These are phyloP conservation scores for Cephus spinipes DNA, from an alignment of 2,888 invertebrate genomes.

Conservation along the genomic window DNA sequence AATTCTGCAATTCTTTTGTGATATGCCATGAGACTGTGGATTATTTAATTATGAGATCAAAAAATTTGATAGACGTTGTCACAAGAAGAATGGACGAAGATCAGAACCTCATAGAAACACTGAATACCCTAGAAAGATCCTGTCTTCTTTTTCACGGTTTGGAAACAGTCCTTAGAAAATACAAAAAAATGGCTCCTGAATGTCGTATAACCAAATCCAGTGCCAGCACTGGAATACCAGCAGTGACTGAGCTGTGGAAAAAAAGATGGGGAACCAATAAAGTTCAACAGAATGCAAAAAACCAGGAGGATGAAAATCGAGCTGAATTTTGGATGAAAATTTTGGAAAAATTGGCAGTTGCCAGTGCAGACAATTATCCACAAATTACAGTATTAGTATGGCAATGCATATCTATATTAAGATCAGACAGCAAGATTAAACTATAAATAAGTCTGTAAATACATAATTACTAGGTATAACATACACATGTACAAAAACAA, in stretches of 20 bases:
- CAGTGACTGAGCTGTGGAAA: constrained; percentile 14
- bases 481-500: too few species aligned
- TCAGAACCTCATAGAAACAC: not conserved
- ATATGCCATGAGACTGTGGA: constrained; percentile 27
- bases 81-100: not conserved
- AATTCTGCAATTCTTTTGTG: constrained; percentile 31
- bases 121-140: constrained; percentile 6
- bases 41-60: constrained; percentile 9
- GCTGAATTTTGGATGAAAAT: constrained; percentile 8
- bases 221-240: constrained; percentile 4
- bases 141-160: constrained; percentile 17
- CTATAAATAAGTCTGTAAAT: too few species aligned
- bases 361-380: constrained; percentile 11
- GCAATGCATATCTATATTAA: constrained; percentile 18
- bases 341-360: constrained; percentile 15
- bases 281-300: not conserved
- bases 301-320: not conserved
- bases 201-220: not conserved
- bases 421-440: not conserved
- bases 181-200: constrained; percentile 1
- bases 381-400: constrained; percentile 11
- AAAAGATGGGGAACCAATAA: constrained; percentile 5
- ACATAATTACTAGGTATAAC: too few species aligned
- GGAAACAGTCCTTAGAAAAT: constrained; percentile 11
- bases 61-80: not conserved